Conservation (phyloP, 1,140 invertebrate species). For the Apis mellifera region DNA sequence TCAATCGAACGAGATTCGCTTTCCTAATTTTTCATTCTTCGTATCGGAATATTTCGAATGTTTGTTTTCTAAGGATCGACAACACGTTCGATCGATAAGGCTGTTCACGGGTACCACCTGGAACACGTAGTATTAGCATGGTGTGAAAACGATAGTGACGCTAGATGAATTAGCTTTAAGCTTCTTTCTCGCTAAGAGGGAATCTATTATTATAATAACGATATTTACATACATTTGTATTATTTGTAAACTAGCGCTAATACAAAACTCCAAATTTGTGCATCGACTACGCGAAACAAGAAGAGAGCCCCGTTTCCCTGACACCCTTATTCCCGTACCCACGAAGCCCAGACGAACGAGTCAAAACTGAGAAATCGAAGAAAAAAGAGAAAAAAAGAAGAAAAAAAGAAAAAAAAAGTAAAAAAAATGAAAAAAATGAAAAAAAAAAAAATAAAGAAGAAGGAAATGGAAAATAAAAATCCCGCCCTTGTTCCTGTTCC, state of each 20-base stretch:
- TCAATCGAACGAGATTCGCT: background rate
- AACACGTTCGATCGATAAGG: constrained; percentile 26
- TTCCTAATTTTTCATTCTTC: background rate
- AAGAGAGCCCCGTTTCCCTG: constrained; percentile 10
- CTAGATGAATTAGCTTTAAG: constrained; percentile 77
- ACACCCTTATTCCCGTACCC: constrained; percentile 13
- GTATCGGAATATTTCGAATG: background rate
- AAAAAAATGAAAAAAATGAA: background rate
- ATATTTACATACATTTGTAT: constrained; percentile 81
- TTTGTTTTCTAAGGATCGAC: background rate
- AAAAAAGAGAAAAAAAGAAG: background rate
- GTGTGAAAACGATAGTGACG: constrained; percentile 77
- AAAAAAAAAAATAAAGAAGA: background rate
- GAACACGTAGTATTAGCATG: constrained; percentile 72
- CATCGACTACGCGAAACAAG: constrained; percentile 71
- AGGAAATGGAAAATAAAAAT: constrained; percentile 2
- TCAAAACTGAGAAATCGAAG: constrained; percentile 8
- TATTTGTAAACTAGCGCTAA: constrained; percentile 80
- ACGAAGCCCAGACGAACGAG: background rate
- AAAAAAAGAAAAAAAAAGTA: background rate
- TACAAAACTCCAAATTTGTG: constrained; percentile 80
- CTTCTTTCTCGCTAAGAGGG: constrained; percentile 71
- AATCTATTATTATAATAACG: constrained; percentile 76
- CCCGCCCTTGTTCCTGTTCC: constrained; percentile 37
- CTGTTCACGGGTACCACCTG: constrained; percentile 66